Evolutionary conservation across 2,888 invertebrate genomes (phyloP).

Genomic region (Polymixis lichenea): DNA sequence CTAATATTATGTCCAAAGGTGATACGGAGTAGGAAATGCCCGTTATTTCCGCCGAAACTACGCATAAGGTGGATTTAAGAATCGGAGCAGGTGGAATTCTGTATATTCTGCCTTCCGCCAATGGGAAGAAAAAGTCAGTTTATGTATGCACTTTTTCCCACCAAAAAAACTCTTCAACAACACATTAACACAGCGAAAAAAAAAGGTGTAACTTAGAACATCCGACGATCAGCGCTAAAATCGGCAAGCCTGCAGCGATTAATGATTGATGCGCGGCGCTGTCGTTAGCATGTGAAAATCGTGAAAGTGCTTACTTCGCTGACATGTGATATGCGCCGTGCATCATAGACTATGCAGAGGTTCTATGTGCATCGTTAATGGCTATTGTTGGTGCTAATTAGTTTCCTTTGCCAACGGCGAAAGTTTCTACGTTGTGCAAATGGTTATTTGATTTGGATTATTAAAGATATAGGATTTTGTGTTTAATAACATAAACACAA

Average conservation of each 20-base stretch:
- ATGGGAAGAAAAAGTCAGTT: not conserved
- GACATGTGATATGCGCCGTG: constrained; percentile 47
- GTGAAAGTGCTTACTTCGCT: constrained; percentile 61
- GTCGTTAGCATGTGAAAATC: constrained; percentile 63
- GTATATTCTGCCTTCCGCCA: no score
- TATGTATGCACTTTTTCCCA: not conserved
- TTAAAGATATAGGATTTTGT: not conserved
- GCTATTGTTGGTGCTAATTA: constrained; percentile 40
- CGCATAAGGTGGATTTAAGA: no score
- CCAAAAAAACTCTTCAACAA: not conserved
- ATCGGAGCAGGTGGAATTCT: no score
- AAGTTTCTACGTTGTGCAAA: constrained; percentile 15
- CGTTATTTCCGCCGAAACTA: no score
- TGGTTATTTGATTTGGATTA: not conserved
- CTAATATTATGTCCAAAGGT: no score
- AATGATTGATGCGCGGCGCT: constrained; percentile 61
- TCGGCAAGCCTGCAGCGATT: constrained; percentile 29
- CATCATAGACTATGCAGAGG: constrained; percentile 43
- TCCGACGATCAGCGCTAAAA: constrained; percentile 25
- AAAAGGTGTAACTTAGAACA: constrained; percentile 18
- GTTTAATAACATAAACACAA: no score
- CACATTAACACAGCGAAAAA: constrained; percentile 21
- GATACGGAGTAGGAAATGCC: no score
- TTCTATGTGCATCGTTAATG: constrained; percentile 31
- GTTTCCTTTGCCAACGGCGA: constrained; percentile 15